Evolutionary conservation across 2,113 vertebrate species (phyloP).

Genomic region (Chunga burmeisteri): DNA sequence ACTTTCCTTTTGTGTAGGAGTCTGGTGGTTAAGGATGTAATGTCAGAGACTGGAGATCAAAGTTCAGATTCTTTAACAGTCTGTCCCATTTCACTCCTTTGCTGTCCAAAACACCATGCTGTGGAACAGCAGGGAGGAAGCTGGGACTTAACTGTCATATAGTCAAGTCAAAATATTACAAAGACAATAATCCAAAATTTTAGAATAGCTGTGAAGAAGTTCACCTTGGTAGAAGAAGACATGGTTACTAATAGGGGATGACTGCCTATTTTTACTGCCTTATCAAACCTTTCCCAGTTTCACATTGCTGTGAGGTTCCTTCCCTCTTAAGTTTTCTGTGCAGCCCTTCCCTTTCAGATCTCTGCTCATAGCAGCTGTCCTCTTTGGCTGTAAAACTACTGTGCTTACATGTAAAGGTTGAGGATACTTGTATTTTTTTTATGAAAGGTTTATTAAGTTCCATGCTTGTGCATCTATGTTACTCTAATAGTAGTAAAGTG

Average conservation of each 20-base stretch:
- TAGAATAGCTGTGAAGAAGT: neutral
- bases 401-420: accelerated
- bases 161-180: neutral
- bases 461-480: neutral
- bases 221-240: neutral
- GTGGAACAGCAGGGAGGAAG: neutral
- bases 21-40: neutral
- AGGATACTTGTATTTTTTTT: neutral
- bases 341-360: neutral
- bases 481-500: neutral
- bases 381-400: neutral
- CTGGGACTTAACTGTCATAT: neutral
- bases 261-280: neutral
- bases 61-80: neutral
- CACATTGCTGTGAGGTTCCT: neutral
- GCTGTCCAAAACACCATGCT: neutral
- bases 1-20: neutral
- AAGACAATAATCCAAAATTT: neutral
- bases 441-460: neutral
- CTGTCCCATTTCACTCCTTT: neutral
- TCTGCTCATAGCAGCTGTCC: neutral
- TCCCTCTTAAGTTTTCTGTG: neutral
- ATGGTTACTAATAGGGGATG: neutral
- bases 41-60: neutral
- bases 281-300: neutral